Base-by-base conservation (phyloP, 2,888 invertebrate genomes). In the Neuroscelio doddi region DNA sequence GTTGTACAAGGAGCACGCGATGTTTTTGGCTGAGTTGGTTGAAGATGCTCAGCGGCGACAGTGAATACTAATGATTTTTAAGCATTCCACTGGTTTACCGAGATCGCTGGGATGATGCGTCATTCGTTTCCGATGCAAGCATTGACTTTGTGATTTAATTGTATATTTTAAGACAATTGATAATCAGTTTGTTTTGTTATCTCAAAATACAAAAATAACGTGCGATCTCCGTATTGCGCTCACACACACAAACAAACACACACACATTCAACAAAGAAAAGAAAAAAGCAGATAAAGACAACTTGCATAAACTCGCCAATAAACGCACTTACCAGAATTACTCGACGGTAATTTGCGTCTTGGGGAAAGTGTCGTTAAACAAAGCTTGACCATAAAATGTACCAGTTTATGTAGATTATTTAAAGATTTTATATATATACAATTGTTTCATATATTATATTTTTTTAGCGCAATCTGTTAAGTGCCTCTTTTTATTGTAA, bases 381-480 rank as follows among this genome's bases (percentile, higher is more conserved):
- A 39, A 27, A 50, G 30, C 1, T 17, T 3, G 16, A 9, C 26
- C 26, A 17, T 29, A 21, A 12, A 34, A 32, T 47, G 41, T 52
- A 70, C 70, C 69, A 67, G 70, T 73, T 78, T 77, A 64, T 71
- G 72, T 79, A 78, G 73, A 74, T 76, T 77, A 77, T 76, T 79
- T 74, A 72, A 74, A 79, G 72, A 75, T 76, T 80, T 76, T 80
- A 77, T 78, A 77, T 79, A 69, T 80, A 77, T 75, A 78, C 69
- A 75, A 72, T 80, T 79, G 78, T 80, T 80, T 78, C 72, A 74
- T 77, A 78, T 78, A 74, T 76, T 77, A 68, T 79, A 77, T 79
- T 79, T 79, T 77, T 80, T 76, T 78, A 80, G 77, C 71, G 73
- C 73, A 74, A 78, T 76, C 68, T 69, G 55, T 77, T 75, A 72